Percentiles rank a stretch among this genome's conserved stretches.
phyloP scores from a whole-genome alignment of 2,888 invertebrate genomes.

The Boloria euphrosyne region DNA sequence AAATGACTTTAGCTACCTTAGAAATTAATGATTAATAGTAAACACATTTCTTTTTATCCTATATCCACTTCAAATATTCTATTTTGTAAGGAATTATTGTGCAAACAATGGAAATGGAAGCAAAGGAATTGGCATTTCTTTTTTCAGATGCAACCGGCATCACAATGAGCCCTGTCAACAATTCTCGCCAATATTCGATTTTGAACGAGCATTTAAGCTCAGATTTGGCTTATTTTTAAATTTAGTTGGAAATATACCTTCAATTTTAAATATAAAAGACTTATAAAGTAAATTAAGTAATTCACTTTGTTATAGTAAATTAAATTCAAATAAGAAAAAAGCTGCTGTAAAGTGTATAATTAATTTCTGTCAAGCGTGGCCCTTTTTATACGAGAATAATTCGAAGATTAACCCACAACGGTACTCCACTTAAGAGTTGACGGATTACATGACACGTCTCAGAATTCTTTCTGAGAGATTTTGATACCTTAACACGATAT shows the following conservation, averaged over 20 bases:
- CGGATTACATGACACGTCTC: conserved; percentile 5
- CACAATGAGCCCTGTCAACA: conserved; percentile 9
- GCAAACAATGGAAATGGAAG: background rate
- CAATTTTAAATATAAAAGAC: background rate
- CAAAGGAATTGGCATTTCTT: conserved; percentile 1
- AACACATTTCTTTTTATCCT: too few species aligned
- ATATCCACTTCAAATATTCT: background rate
- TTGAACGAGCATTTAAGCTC: conserved; percentile 19
- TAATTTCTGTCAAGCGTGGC: background rate
- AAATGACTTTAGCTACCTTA: too few species aligned
- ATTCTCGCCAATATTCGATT: conserved; percentile 22
- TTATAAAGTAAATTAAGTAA: too few species aligned
- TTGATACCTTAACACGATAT: conserved; percentile 1
- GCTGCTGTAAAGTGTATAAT: background rate
- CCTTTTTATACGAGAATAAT: conserved; percentile 3
- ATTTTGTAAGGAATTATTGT: background rate
- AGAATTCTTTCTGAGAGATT: conserved; percentile 25
- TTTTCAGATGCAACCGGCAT: background rate
- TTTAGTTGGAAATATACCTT: background rate
- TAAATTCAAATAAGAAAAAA: background rate
- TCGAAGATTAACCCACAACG: conserved; percentile 17
- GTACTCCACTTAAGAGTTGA: conserved; percentile 9
- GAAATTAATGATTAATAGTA: too few species aligned
- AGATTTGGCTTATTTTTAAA: conserved; percentile 18
- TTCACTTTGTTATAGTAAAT: background rate